Base-by-base conservation (phyloP, 2,888 invertebrate species). In the Tortricodes alternella region DNA sequence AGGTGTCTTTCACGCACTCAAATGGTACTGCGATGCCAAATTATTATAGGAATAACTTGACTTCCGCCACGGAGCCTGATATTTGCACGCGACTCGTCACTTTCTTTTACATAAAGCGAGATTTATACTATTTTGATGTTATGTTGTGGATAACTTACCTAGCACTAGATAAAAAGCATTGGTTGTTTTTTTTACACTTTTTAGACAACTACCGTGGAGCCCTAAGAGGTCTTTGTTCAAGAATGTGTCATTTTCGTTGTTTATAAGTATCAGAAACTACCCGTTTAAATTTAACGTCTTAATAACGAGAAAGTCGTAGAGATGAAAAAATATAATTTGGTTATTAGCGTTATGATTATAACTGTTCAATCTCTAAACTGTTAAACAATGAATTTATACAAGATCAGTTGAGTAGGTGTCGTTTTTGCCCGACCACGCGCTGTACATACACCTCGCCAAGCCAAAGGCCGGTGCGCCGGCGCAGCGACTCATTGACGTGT, bases 361-460 rank as follows among this genome's bases (percentile, higher is more conserved):
- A 24, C 23, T 8, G 15, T 24, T 18, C 24, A 24, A 37, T 4
- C 5, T 5, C 15, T 11, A 46, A 19, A 19, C 15, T 3, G 37
- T 41, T 32, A 50, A 50, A 15, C 38, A 32, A 39, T 50, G 7
- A 23, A 24, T 24, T 37, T 46, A 38, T 52, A 52, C 9, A 37
- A 37, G 7, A 21, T 8, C 39, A 23, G 11, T 37, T 9, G n/a
- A 15, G 38, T 38, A 38, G 38, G 38, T 19, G 38, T n/a, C 11
- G 38, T 5, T 38, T 23, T 24, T 21, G 27, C 18, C 43, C 58
- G 58, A 53, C 60, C 57, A 55, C 62, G 43, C 53, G 32, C 51
- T 27, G 19, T 46, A 66, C 62, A 61, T n/a, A n/a, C n/a, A n/a
- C n/a, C 65, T 70, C 68, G 70, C 68, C 71, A 70, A 71, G 29